Base-by-base conservation (phyloP, 2,888 invertebrate species). In the Incurvaria masculella region DNA sequence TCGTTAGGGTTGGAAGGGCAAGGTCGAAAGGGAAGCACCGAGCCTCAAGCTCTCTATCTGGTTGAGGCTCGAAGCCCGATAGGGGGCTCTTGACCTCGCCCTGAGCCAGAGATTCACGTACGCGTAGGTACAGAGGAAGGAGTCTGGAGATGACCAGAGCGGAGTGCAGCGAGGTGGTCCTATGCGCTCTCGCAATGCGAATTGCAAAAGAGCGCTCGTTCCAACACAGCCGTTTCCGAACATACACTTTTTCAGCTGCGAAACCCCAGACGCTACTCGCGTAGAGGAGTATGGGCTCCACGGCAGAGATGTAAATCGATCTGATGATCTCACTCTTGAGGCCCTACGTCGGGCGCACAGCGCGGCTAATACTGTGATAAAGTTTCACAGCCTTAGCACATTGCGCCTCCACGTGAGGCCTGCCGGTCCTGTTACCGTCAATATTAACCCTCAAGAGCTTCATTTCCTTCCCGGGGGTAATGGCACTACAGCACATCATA, bases 71-170 rank as follows among this genome's bases (percentile, higher is more conserved):
- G n/a, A 11, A 38, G 26, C 41, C 23, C n/a, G 41, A 41, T 17
- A 5, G 40, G n/a, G 8, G 21, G 21, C 23, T 27, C 6, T 40
- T 45, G n/a, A 47, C 26, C 14, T 47, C 44, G 2, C 44, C 44
- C 17, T 43, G 17, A n/a, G 14, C 44, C 16, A 45, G 46, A 21
- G 27, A 21, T 43, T 59, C 56, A 10, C 21, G 39, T 1, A 57
- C 44, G 21, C 56, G 44, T 1, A 57, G 44, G 48, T 58, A 56
- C 1, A 57, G 45, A 1, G 56, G 54, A 2, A 57, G 49, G 1
- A 56, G 10, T 3, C 56, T 55, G 2, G 56, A 38, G 23, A 57
- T 41, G 1, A 49, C 26, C 1, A 54, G 40, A 8, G 56, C 51
- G 6, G 56, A 46, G 14, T 38, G 49, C 2, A 55, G 46, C 0